Evolutionary conservation across 2,888 invertebrate species (phyloP), one percentile per base, ranked within the genome.

Genomic region (Catocala sponsa): DNA sequence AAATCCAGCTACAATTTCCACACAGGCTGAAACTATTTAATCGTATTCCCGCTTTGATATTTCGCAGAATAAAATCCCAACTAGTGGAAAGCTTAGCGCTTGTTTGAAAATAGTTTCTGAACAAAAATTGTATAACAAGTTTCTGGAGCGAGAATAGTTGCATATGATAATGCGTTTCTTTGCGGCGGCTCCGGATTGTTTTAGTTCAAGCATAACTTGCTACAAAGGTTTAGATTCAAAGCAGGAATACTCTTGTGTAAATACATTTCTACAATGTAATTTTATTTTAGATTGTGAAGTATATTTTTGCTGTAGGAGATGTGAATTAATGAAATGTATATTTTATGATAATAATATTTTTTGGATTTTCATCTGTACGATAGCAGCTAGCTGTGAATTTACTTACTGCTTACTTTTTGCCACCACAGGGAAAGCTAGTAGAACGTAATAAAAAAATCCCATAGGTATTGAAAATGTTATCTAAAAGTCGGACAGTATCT

Each of bases 111-210:
- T 76, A 77, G 75, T 76, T 76, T 69, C 58, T 53, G 60, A 74
- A 77, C 62, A 77, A 77, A 76, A 77, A 76, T 77, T 77, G 75
- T 60, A 69, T 71, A 77, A 74, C 75, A 70, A 77, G 63, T 77
- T 71, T 62, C 62, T 59, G 65, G 56, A 69, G 48, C 49, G 49
- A 59, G 67, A 63, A 76, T 72, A 65, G 72, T 72, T 76, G 66
- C 66, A 74, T 74, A 75, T 77, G 78, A 71, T 74, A 74, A 74
- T 77, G 63, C 61, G 55, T 77, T 72, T 76, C 67, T 70, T 72
- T 67, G 71, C 66, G 63, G 65, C 55, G 60, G 56, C 47, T 47
- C 44, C 12, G 66, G 57, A 74, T 77, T 74, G 75, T 76, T 76
- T 74, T 53, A 74, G 66, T 75, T 75, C 61, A 61, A 61, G 41